phyloP scores from a whole-genome alignment of 2,113 vertebrate genomes.

The Scalopus aquaticus region DNA sequence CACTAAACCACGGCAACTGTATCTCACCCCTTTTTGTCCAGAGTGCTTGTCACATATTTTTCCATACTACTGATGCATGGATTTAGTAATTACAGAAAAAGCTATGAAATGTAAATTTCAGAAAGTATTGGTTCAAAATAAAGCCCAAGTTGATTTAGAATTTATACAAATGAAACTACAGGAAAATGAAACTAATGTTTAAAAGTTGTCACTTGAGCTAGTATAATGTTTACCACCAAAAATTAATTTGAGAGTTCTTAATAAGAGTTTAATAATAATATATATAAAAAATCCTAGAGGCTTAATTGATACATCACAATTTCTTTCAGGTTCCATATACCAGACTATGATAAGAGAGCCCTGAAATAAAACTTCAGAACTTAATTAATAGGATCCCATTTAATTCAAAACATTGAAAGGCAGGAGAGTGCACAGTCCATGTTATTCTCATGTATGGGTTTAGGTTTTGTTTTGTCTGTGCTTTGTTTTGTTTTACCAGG shows the following conservation, averaged over 20 bases:
- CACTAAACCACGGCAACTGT: not conserved
- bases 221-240: not conserved
- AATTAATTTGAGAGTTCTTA: not conserved
- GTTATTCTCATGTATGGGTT: not conserved
- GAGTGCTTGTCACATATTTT: not conserved
- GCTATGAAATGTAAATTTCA: conserved; percentile 17
- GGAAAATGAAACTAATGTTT: conserved; percentile 43
- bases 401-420: not conserved
- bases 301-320: not conserved
- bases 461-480: not conserved
- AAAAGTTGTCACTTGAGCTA: not conserved
- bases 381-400: not conserved
- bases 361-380: not conserved
- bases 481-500: not conserved
- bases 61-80: not conserved
- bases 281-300: not conserved
- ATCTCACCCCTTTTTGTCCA: not conserved
- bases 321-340: not conserved
- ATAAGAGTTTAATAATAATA: not conserved
- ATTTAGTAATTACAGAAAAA: conserved; percentile 18
- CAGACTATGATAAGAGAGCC: not conserved
- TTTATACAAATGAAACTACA: conserved; percentile 43
- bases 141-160: conserved; percentile 14
- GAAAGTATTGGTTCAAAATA: not conserved
- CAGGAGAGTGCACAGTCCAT: not conserved